These are phyloP conservation scores for Dolichotis patagonum DNA, from an alignment of 2,113 vertebrate genomes.

Conservation along the genomic window DNA sequence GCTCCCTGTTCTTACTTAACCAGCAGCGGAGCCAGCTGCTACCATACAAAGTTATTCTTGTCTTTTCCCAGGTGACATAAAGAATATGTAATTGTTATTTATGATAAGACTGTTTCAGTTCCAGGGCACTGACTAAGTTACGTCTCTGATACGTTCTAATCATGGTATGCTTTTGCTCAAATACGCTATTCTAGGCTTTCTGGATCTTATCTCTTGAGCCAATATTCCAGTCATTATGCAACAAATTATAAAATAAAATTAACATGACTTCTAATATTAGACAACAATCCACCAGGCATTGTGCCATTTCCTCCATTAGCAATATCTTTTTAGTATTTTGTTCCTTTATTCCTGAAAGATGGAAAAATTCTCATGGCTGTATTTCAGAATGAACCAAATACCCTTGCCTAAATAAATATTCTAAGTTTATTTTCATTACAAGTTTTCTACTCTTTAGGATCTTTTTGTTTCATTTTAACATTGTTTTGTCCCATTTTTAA, in stretches of 20 bases:
- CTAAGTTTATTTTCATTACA: not conserved
- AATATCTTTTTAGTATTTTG: constrained; percentile 20
- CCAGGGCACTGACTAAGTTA: not conserved
- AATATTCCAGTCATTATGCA: not conserved
- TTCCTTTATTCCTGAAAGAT: constrained; percentile 17
- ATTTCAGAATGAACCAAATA: constrained; percentile 48
- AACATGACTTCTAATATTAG: constrained; percentile 37
- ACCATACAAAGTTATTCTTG: not conserved
- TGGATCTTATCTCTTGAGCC: not conserved
- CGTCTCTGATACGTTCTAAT: not conserved
- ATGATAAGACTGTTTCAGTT: not conserved
- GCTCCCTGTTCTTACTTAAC: not conserved
- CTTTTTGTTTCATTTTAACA: not conserved
- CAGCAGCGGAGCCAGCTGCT: not conserved
- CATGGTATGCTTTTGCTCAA: not conserved
- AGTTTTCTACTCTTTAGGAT: not conserved
- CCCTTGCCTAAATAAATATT: not conserved
- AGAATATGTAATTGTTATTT: not conserved
- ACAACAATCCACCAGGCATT: constrained; percentile 1
- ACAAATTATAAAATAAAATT: constrained; percentile 31
- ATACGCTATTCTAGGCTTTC: not conserved
- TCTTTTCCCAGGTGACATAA: not conserved
- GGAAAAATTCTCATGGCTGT: not conserved
- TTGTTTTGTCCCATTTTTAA: constrained; percentile 22
- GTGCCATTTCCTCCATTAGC: constrained; percentile 1